phyloP scores from a whole-genome alignment of 2,113 vertebrate species.

The Paradoxurus hermaphroditus region DNA sequence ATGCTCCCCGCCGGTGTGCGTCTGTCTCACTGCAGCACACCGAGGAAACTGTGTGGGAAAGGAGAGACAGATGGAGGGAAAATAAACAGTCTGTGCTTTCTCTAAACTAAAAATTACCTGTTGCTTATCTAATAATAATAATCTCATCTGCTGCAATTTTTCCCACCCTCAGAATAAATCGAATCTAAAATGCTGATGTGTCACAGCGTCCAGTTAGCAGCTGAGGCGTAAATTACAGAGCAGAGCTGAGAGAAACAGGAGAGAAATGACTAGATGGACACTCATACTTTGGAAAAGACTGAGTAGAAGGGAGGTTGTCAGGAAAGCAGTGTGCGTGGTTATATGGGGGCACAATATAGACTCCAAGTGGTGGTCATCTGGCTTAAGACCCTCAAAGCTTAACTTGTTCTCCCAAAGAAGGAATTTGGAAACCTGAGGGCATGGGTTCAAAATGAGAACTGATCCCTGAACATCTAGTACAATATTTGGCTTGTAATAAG shows the following conservation, averaged over 20 bases:
- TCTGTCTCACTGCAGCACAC: conserved; percentile 4
- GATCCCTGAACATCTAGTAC: neutral
- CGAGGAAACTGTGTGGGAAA: neutral
- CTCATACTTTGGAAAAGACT: neutral
- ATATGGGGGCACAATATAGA: neutral
- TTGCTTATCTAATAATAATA: conserved; percentile 46
- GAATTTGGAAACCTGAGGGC: neutral
- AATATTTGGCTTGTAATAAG: neutral
- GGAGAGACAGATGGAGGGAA: conserved; percentile 57
- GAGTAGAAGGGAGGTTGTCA: neutral
- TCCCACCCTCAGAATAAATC: conserved; percentile 51
- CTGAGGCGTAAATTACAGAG: conserved; percentile 52
- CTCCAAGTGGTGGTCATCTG: neutral
- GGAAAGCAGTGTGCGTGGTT: neutral
- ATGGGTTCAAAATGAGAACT: neutral
- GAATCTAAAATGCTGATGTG: conserved; percentile 42
- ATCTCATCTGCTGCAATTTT: conserved; percentile 56
- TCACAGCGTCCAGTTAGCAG: conserved; percentile 51
- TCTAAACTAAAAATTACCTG: conserved; percentile 54
- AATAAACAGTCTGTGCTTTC: conserved; percentile 61
- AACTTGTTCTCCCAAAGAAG: neutral
- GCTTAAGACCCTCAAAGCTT: neutral
- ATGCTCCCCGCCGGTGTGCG: neutral
- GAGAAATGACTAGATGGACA: neutral
- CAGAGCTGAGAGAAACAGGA: neutral